Conservation (phyloP, 2,888 invertebrate species). For the Drosophila lutescens region DNA sequence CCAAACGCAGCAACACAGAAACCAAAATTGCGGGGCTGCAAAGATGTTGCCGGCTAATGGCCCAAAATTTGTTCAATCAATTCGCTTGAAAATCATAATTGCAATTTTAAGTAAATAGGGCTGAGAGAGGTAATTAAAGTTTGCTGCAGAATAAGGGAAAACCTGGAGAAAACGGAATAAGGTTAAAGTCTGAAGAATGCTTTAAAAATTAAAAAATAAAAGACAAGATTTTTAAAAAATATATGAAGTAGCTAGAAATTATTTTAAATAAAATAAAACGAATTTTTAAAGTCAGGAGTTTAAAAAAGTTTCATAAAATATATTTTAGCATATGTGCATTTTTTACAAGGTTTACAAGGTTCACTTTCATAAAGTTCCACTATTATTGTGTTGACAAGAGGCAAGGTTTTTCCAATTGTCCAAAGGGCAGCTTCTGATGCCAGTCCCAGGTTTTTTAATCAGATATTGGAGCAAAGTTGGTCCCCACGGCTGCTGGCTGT, state of each 20-base stretch:
- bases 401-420: not conserved
- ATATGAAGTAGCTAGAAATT: too few relatives aligned
- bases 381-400: not conserved
- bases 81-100: slow-evolving; percentile 14
- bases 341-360: too few relatives aligned
- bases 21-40: slow-evolving; percentile 1
- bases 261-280: too few relatives aligned
- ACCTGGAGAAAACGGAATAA: too few relatives aligned
- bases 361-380: not conserved
- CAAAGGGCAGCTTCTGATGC: not conserved
- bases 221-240: too few relatives aligned
- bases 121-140: not conserved
- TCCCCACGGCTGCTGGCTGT: slow-evolving; percentile 4
- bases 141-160: not conserved
- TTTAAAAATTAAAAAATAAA: too few relatives aligned
- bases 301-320: too few relatives aligned
- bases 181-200: too few relatives aligned
- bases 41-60: slow-evolving; percentile 32
- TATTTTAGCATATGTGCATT: too few relatives aligned
- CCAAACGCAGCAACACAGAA: not conserved
- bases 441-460: slow-evolving; percentile 10
- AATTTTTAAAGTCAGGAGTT: too few relatives aligned
- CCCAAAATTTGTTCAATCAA: slow-evolving; percentile 31
- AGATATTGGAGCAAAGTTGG: slow-evolving; percentile 1
- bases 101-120: not conserved